Conservation (phyloP, 92 coral and sea anemone species). For the Desmophyllum pertusum region DNA sequence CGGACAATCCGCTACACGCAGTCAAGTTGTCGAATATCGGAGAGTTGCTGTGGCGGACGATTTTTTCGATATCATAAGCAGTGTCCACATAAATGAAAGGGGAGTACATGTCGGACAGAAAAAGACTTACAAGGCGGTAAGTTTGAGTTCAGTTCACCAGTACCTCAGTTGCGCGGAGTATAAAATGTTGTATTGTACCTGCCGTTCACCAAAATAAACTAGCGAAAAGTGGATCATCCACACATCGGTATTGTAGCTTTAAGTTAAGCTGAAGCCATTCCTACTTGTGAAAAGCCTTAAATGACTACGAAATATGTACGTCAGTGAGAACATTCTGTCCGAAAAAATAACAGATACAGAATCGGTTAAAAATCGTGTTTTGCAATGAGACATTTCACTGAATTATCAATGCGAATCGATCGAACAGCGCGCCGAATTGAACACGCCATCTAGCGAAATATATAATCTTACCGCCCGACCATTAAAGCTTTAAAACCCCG, state of each 20-base stretch:
- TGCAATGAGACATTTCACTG: constrained; percentile 11
- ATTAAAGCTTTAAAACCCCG: not conserved
- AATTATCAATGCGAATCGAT: constrained; percentile 34
- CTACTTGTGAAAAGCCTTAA: not conserved
- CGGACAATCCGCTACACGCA: constrained; percentile 66
- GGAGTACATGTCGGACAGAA: constrained; percentile 99
- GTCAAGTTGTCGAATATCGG: constrained; percentile 91
- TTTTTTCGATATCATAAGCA: constrained; percentile 96
- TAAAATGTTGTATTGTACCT: constrained; percentile 5
- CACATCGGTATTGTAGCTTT: not conserved
- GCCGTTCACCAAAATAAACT: not conserved
- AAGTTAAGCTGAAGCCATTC: constrained; percentile 3
- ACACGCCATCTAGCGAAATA: not conserved
- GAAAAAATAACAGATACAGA: not conserved
- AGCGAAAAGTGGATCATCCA: constrained; percentile 7
- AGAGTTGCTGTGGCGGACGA: constrained; percentile 99
- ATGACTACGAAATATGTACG: not conserved
- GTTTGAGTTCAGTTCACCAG: constrained; percentile 31
- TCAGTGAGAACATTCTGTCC: constrained; percentile 10
- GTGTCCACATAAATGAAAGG: constrained; percentile 97
- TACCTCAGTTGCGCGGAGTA: not conserved
- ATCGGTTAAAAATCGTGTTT: constrained; percentile 8
- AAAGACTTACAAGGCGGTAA: constrained; percentile 98
- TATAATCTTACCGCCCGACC: not conserved
- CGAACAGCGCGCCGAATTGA: constrained; percentile 6